Percentiles rank a stretch among this genome's conserved stretches.
phyloP scores from a whole-genome alignment of 2,888 invertebrate genomes.

The Villa cingulata region DNA sequence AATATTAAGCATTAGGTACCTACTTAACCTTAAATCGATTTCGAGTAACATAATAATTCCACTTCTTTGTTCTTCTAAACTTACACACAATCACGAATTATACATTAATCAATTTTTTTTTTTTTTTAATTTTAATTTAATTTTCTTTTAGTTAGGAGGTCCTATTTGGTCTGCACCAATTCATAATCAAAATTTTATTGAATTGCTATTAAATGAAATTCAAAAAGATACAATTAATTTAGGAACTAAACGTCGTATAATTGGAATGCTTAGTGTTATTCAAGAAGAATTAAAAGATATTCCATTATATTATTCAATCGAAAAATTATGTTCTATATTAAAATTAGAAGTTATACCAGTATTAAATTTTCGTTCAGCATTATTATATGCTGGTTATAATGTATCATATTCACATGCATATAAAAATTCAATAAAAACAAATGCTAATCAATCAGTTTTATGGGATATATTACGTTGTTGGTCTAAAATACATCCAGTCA shows the following conservation, averaged over 20 bases:
- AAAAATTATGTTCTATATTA: conserved; percentile 58
- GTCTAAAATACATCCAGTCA: conserved; percentile 55
- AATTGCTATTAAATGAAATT: conserved; percentile 44
- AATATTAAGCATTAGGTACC: no score
- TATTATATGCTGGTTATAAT: conserved; percentile 76
- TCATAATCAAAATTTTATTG: conserved; percentile 66
- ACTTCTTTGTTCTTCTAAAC: no score
- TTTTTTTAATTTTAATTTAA: not conserved
- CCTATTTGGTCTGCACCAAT: conserved; percentile 88
- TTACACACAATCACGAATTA: not conserved
- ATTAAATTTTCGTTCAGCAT: conserved; percentile 63
- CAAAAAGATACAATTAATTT: conserved; percentile 36
- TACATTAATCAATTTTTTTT: no score
- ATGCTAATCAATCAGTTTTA: conserved; percentile 69
- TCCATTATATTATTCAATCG: conserved; percentile 78
- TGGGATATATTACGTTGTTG: conserved; percentile 89
- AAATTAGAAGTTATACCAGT: conserved; percentile 59
- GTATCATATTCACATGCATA: conserved; percentile 88
- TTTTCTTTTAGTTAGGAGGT: conserved; percentile 57
- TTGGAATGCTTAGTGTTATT: conserved; percentile 69
- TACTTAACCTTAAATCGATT: no score
- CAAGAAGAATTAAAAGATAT: conserved; percentile 68
- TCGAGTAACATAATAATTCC: no score
- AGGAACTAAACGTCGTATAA: conserved; percentile 59
- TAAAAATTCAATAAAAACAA: conserved; percentile 80